phyloP scores from a whole-genome alignment of 2,888 invertebrate genomes.

The Patella caerulea region DNA sequence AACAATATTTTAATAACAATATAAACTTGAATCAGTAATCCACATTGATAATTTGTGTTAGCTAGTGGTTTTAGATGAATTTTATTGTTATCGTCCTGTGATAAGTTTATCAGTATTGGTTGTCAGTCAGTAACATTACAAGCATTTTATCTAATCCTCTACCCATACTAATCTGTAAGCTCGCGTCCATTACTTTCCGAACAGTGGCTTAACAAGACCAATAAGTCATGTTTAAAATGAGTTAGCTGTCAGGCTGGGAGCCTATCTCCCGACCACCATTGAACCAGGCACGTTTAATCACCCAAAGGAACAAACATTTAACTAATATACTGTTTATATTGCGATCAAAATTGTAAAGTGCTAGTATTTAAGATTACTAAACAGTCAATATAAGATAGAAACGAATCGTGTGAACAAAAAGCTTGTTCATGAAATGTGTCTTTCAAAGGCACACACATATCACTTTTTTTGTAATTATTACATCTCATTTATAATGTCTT shows the following conservation, averaged over 20 bases:
- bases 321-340: conserved; percentile 22
- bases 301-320: conserved; percentile 16
- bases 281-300: conserved; percentile 15
- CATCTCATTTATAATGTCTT: too few species aligned
- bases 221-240: conserved; percentile 5
- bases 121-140: too few species aligned
- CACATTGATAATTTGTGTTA: too few species aligned
- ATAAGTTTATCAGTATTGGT: too few species aligned
- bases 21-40: too few species aligned
- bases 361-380: not conserved
- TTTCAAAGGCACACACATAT: too few species aligned
- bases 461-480: too few species aligned
- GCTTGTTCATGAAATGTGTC: too few species aligned
- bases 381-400: conserved; percentile 7
- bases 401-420: not conserved
- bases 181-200: not conserved
- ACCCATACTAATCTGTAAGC: not conserved
- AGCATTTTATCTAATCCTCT: not conserved
- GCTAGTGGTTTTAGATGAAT: too few species aligned
- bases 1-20: too few species aligned
- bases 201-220: conserved; percentile 7
- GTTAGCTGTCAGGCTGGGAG: not conserved
- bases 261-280: not conserved
- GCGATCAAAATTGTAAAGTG: conserved; percentile 24
- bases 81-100: too few species aligned